Evolutionary conservation across 1,140 invertebrate species (phyloP).

Genomic region (Pogonognathellus flavescens): DNA sequence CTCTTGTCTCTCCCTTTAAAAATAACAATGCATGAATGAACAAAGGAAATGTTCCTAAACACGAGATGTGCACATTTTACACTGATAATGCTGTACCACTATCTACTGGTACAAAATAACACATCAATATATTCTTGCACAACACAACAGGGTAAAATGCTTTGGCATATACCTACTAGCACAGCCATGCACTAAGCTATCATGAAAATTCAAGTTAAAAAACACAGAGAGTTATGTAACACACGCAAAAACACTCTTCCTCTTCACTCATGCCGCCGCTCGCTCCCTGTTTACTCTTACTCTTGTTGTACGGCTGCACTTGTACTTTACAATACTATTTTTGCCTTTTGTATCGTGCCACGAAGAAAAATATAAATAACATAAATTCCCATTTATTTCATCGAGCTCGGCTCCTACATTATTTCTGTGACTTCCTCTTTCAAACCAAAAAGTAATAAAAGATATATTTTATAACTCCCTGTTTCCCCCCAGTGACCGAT

Average conservation of each 20-base stretch:
- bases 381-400: constrained; percentile 34
- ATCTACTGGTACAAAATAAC: background rate
- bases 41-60: constrained; percentile 38
- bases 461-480: too few species aligned
- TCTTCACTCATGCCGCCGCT: background rate
- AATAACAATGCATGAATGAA: constrained; percentile 45
- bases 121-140: too few species aligned
- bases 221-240: background rate
- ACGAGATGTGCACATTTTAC: background rate
- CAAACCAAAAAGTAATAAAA: too few species aligned
- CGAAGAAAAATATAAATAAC: constrained; percentile 21
- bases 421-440: background rate
- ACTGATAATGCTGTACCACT: background rate
- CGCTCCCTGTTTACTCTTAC: background rate
- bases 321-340: too few species aligned
- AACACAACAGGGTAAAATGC: too few species aligned
- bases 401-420: background rate
- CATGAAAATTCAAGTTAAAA: constrained; percentile 27
- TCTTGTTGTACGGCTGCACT: background rate
- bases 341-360: background rate
- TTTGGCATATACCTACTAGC: background rate
- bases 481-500: too few species aligned
- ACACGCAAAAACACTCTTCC: constrained; percentile 1
- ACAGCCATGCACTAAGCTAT: background rate
- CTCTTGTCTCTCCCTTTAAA: constrained; percentile 27